Base-by-base conservation (phyloP, 2,888 invertebrate genomes). In the Macrosoma leucophasiata region DNA sequence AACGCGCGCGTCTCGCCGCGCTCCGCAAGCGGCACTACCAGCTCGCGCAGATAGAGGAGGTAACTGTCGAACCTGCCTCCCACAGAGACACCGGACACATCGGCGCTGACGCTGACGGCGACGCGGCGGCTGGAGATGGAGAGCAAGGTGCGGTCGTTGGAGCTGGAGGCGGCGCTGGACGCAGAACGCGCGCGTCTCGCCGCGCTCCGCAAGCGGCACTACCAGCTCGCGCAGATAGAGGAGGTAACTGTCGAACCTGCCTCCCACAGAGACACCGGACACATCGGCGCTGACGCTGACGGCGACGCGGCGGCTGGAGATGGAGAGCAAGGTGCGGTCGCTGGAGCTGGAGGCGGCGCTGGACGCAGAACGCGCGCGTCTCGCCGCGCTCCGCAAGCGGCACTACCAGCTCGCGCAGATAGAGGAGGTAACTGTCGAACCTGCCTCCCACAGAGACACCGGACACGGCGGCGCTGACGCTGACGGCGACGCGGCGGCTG, bases 101-200 rank as follows among this genome's bases (percentile, higher is more conserved):
- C 93, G 2, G 91, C 94, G 48, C 74, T 99, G 43, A 92, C 94
- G 22, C 86, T 98, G 44, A 98, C 98, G 67, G 96, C 97, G 68
- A 95, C 97, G 1, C 97, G 99, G 63, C 90, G 94, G 19, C 85
- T 95, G 53, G 98, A 99, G 86, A 98, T 99, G 95, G 98, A 99
- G 75, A 92, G 96, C 48, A 97, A 97, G 78, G 96, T 98, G 23
- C 90, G 94, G 58, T 94, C 98, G 38, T 84, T 99, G 47, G 96
- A 98, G 78, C 84, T 98, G 50, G 98, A 99, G 71, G 92, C 92
- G 45, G 91, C 93, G 33, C 82, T 99, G 45, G 94, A 95, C 63
- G 92, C 91, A 47, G 97, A 98, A 81, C 87, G 98, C 43, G 86
- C 91, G 46, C 87, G 90, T 46, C 85, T 99, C 47, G 90, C 96